These are phyloP conservation scores for Oenanthe oenanthe DNA, from an alignment of 2,113 vertebrate species.

Conservation along the genomic window DNA sequence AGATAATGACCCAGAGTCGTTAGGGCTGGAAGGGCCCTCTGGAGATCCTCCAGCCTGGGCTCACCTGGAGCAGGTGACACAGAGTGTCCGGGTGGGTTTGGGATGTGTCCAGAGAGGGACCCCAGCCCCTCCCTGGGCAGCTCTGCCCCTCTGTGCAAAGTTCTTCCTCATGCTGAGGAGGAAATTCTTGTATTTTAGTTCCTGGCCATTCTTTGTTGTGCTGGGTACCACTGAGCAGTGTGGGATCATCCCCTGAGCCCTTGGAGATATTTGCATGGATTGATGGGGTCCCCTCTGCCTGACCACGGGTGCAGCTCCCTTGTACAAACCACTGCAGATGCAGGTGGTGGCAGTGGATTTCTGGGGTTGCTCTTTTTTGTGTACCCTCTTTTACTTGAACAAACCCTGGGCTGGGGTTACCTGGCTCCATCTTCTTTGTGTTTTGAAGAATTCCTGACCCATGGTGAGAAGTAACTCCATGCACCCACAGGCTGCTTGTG, in stretches of 20 bases:
- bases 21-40: neutral
- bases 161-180: neutral
- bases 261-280: neutral
- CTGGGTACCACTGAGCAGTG: neutral
- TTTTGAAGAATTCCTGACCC: neutral
- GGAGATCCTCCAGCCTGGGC: neutral
- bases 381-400: neutral
- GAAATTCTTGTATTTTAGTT: neutral
- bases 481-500: neutral
- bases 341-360: neutral
- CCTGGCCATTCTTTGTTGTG: neutral
- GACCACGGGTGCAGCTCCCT: fast-evolving
- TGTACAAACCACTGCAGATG: fast-evolving
- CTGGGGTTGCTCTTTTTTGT: neutral
- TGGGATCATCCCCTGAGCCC: neutral
- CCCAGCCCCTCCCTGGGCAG: neutral
- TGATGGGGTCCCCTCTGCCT: neutral
- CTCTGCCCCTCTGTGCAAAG: neutral
- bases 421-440: neutral
- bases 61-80: neutral
- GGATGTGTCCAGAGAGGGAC: neutral
- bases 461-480: neutral
- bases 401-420: neutral
- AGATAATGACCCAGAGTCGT: fast-evolving
- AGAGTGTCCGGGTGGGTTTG: neutral